Percentiles rank a stretch among this genome's conserved stretches.
phyloP scores from a whole-genome alignment of 2,888 invertebrate genomes.

The Rhingia campestris region DNA sequence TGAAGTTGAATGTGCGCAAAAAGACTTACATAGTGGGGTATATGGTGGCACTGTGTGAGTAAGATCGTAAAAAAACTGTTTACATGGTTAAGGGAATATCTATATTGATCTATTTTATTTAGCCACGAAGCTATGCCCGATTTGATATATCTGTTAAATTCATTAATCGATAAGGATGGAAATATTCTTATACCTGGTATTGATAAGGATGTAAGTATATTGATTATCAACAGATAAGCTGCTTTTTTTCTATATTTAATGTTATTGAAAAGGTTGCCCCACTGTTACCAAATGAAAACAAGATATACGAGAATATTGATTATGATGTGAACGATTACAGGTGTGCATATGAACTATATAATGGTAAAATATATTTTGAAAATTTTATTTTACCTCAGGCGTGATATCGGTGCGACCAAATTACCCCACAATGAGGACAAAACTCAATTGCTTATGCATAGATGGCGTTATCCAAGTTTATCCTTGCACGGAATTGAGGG shows the following conservation, averaged over 20 bases:
- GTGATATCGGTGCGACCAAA: conserved; percentile 87
- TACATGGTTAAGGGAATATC: conserved; percentile 64
- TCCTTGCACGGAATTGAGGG: conserved; percentile 97
- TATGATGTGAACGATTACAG: conserved; percentile 92
- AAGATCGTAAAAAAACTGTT: conserved; percentile 82
- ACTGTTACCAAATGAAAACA: conserved; percentile 87
- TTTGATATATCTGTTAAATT: conserved; percentile 92
- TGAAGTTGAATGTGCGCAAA: conserved; percentile 93
- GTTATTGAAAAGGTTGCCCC: conserved; percentile 83
- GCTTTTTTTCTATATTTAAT: conserved; percentile 86
- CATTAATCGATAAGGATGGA: conserved; percentile 93
- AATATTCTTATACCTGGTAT: conserved; percentile 92
- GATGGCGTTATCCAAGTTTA: conserved; percentile 97
- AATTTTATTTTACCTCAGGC: conserved; percentile 79
- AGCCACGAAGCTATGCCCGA: conserved; percentile 94
- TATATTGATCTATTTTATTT: conserved; percentile 24
- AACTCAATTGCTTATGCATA: conserved; percentile 93
- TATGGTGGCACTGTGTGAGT: conserved; percentile 93
- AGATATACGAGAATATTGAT: conserved; percentile 91
- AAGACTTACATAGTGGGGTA: conserved; percentile 97
- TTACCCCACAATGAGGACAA: conserved; percentile 91
- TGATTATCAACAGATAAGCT: not conserved
- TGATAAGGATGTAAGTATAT: conserved; percentile 88
- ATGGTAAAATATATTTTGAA: not conserved
- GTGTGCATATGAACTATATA: conserved; percentile 78